Conservation (phyloP, 1,140 invertebrate genomes). For the Cylas formicarius region DNA sequence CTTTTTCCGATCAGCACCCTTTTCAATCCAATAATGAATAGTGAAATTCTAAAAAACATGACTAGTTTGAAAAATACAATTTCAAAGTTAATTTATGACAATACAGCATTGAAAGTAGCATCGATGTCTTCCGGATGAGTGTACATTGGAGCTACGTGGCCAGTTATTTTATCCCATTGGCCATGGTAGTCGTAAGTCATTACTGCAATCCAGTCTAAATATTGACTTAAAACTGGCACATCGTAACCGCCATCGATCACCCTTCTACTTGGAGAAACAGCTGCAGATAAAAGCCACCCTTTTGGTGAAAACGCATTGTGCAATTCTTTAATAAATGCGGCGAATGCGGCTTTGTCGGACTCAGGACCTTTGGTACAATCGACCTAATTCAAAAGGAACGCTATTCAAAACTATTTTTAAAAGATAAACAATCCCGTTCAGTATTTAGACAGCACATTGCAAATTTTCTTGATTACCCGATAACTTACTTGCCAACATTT, state of each 20-base stretch:
- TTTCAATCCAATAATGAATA: slow-evolving; percentile 70
- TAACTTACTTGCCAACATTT: slow-evolving; percentile 58
- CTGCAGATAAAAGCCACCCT: slow-evolving; percentile 48
- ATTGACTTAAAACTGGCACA: slow-evolving; percentile 57
- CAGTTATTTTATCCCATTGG: slow-evolving; percentile 84
- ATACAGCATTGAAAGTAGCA: slow-evolving; percentile 67
- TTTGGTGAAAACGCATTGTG: slow-evolving; percentile 48
- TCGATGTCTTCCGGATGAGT: slow-evolving; percentile 62
- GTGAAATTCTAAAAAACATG: slow-evolving; percentile 59
- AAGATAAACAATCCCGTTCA: too few relatives aligned
- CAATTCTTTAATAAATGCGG: slow-evolving; percentile 48
- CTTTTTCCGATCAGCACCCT: slow-evolving; percentile 68
- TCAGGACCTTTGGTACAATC: slow-evolving; percentile 51
- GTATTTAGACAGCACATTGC: neutral
- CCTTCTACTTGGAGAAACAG: slow-evolving; percentile 52
- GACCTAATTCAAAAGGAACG: slow-evolving; percentile 39
- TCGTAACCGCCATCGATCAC: slow-evolving; percentile 60
- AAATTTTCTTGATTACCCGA: neutral
- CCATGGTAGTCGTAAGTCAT: slow-evolving; percentile 90
- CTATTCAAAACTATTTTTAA: too few relatives aligned
- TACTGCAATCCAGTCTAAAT: slow-evolving; percentile 81
- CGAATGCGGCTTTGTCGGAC: slow-evolving; percentile 51
- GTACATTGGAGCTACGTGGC: slow-evolving; percentile 80
- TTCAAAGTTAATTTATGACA: neutral
- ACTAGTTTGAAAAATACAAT: neutral